Percentiles rank a stretch among this genome's conserved stretches.
These are phyloP conservation scores for Atractosteus spatula DNA, from an alignment of 2,113 vertebrate species.

Conservation along the genomic window DNA sequence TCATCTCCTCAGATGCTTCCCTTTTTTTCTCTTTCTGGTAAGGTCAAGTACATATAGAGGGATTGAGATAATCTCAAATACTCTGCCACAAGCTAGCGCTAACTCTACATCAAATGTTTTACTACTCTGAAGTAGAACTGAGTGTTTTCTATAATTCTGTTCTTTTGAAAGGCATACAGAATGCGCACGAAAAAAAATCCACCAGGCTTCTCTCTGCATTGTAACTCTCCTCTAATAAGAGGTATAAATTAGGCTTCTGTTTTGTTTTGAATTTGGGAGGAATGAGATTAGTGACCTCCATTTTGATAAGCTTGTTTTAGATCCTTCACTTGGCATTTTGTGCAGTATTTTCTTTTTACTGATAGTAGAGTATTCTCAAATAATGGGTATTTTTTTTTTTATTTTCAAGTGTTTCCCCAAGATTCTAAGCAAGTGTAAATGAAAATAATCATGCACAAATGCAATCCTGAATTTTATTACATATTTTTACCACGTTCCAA, in stretches of 20 bases:
- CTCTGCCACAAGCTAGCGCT: slow-evolving; percentile 52
- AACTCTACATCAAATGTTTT: slow-evolving; percentile 56
- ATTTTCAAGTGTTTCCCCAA: slow-evolving; percentile 1
- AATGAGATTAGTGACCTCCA: too few species aligned
- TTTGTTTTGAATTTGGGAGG: too few species aligned
- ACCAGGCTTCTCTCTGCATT: background rate
- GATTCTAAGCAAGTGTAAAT: slow-evolving; percentile 17
- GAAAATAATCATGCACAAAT: slow-evolving; percentile 8
- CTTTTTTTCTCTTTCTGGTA: slow-evolving; percentile 25
- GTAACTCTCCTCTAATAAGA: too few species aligned
- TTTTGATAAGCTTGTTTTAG: too few species aligned
- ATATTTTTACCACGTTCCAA: slow-evolving; percentile 18
- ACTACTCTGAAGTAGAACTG: slow-evolving; percentile 38
- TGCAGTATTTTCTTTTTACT: background rate
- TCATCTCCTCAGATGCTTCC: background rate
- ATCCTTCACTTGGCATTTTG: too few species aligned
- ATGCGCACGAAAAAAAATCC: slow-evolving; percentile 15
- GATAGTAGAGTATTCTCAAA: slow-evolving; percentile 1
- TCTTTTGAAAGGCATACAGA: slow-evolving; percentile 25
- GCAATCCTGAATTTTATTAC: slow-evolving; percentile 10
- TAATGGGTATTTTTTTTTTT: slow-evolving; percentile 10
- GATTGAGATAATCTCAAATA: slow-evolving; percentile 56
- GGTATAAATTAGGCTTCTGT: background rate
- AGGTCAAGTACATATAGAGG: slow-evolving; percentile 51
- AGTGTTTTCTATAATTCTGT: slow-evolving; percentile 29